Evolutionary conservation across 2,113 vertebrate genomes (phyloP).

Genomic region (Sarotherodon lohbergeri): DNA sequence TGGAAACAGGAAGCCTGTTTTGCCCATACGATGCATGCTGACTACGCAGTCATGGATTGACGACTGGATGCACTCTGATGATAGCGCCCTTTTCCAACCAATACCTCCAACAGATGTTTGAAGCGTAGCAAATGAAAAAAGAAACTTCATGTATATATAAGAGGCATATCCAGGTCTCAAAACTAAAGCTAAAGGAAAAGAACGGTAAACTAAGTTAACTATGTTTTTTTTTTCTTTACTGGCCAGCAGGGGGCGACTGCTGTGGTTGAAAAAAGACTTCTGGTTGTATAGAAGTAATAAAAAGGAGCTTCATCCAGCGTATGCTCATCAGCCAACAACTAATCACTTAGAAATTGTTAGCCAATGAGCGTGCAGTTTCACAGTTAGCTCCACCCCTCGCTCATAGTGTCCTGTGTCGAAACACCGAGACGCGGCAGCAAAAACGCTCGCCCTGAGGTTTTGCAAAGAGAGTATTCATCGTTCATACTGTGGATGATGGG

Average conservation of each 20-base stretch:
- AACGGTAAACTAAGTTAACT: neutral
- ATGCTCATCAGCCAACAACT: neutral
- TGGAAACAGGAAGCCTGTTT: neutral
- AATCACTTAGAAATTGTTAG: neutral
- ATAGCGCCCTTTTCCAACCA: neutral
- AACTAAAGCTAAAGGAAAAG: neutral
- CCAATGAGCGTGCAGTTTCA: neutral
- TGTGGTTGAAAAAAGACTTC: neutral
- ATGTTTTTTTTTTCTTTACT: neutral
- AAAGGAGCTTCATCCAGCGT: neutral
- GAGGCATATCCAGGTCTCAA: neutral
- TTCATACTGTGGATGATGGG: neutral
- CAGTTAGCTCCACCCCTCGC: neutral
- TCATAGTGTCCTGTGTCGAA: neutral
- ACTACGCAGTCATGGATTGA: neutral
- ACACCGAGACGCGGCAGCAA: neutral
- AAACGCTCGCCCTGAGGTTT: neutral
- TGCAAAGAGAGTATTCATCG: neutral
- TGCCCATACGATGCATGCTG: neutral
- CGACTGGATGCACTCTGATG: neutral
- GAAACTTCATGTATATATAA: neutral
- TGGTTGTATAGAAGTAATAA: neutral
- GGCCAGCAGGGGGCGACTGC: neutral
- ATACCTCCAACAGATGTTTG: neutral
- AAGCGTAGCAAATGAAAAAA: neutral